Percentiles rank a stretch among this genome's conserved stretches.
phyloP scores from a whole-genome alignment of 1,140 invertebrate species.

The Cyrtorhinus lividipennis region DNA sequence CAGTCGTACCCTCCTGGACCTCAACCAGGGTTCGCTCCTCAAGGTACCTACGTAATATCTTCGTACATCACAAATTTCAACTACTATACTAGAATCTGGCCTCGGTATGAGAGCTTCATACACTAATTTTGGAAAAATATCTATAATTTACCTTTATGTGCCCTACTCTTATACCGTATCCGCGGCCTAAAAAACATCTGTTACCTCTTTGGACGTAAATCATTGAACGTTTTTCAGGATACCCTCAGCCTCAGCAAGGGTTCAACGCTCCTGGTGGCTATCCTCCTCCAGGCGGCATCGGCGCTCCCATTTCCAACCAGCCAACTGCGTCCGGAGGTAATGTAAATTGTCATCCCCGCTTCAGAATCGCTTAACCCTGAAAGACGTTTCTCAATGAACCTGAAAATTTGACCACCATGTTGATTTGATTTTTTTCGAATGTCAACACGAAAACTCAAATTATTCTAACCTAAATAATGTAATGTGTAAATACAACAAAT shows the following conservation, averaged over 20 bases:
- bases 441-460: too few species aligned
- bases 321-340: background rate
- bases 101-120: too few species aligned
- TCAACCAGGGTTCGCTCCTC: background rate
- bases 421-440: background rate
- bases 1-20: background rate
- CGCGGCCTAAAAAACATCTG: too few species aligned
- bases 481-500: too few species aligned
- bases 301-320: constrained; percentile 14
- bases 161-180: too few species aligned
- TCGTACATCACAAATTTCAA: too few species aligned
- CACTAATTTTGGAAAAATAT: too few species aligned
- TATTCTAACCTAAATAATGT: too few species aligned
- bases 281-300: constrained; percentile 16
- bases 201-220: too few species aligned
- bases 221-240: constrained; percentile 1
- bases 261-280: constrained; percentile 11
- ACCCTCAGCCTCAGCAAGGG: constrained; percentile 8
- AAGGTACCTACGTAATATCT: too few species aligned
- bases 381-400: background rate
- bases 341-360: background rate
- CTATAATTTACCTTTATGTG: too few species aligned
- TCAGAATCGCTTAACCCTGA: background rate
- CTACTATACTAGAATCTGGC: too few species aligned
- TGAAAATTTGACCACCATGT: background rate